A percentile compares a stretch with the other conserved stretches of the same genome.
Evolutionary conservation across 2,888 invertebrate genomes (phyloP).

Genomic region (Hedya salicella): DNA sequence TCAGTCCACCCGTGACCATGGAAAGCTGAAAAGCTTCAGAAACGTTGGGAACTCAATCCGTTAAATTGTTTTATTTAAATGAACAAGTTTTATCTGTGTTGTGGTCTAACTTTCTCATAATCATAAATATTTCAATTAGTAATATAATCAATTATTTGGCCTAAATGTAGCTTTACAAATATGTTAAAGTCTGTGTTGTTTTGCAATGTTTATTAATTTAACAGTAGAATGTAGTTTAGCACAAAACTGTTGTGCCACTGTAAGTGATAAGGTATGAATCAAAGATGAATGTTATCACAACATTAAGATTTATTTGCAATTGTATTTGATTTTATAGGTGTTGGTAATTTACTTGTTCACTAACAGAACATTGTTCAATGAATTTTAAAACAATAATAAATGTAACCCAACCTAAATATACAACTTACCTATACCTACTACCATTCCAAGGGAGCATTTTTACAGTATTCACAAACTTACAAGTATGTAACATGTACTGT

Average conservation of each 20-base stretch:
- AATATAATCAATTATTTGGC: constrained; percentile 54
- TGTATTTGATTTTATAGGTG: constrained; percentile 34
- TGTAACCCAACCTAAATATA: constrained; percentile 1
- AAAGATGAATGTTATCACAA: constrained; percentile 23
- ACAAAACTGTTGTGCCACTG: constrained; percentile 53
- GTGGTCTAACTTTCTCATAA: constrained; percentile 31
- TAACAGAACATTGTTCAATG: constrained; percentile 4
- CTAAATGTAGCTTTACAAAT: constrained; percentile 54
- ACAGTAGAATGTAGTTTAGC: constrained; percentile 56
- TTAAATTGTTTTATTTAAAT: no score
- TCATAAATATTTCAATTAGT: constrained; percentile 23
- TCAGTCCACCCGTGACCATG: no score
- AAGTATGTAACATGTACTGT: constrained; percentile 11
- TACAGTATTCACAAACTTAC: neutral
- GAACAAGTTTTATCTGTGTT: constrained; percentile 3
- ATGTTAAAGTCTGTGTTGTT: constrained; percentile 46
- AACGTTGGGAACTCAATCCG: no score
- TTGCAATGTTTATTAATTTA: constrained; percentile 46
- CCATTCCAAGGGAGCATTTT: constrained; percentile 30
- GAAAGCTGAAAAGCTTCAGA: no score
- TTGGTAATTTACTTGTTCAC: constrained; percentile 19
- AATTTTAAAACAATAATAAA: constrained; percentile 26
- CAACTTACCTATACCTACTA: neutral
- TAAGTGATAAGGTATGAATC: constrained; percentile 32
- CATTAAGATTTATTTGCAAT: constrained; percentile 26